Conservation (phyloP, 2,797 vertebrate species). For the Halcyon chelicuti region DNA sequence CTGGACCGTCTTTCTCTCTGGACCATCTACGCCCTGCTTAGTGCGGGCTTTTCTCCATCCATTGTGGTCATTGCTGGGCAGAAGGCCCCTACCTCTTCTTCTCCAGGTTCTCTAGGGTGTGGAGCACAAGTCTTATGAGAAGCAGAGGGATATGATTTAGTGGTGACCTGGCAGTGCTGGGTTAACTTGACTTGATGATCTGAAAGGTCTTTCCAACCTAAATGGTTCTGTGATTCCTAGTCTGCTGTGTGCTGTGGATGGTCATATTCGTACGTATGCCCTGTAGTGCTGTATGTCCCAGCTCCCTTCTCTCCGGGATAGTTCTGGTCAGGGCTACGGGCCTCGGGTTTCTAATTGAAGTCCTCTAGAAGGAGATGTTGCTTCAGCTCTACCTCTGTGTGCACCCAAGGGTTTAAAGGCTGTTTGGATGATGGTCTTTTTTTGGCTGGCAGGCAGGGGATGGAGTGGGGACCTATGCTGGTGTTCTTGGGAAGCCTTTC, state of each 20-base stretch:
- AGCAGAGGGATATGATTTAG: too few relatives aligned
- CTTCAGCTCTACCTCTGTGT: neutral
- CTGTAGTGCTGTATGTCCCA: neutral
- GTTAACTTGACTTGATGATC: neutral
- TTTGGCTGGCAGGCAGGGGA: neutral
- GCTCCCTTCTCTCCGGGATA: neutral
- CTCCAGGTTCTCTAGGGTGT: neutral
- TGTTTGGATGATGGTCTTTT: neutral
- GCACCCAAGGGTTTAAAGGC: too few relatives aligned
- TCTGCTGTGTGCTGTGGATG: neutral
- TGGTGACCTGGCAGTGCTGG: neutral
- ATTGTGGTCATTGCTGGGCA: neutral
- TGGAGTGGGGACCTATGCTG: neutral
- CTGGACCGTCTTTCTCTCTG: too few relatives aligned
- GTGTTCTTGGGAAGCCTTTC: neutral
- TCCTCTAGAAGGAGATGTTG: neutral
- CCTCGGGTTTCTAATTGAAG: neutral
- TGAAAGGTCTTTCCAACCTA: neutral
- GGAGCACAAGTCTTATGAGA: too few relatives aligned
- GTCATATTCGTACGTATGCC: rapidly evolving
- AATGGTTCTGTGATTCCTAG: neutral
- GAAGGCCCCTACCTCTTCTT: neutral
- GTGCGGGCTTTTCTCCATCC: neutral
- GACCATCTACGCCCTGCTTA: neutral
- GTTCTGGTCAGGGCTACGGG: neutral